Evolutionary conservation across 2,113 vertebrate genomes (phyloP), one percentile per base, ranked within the genome.

Genomic region (Strigops habroptila): DNA sequence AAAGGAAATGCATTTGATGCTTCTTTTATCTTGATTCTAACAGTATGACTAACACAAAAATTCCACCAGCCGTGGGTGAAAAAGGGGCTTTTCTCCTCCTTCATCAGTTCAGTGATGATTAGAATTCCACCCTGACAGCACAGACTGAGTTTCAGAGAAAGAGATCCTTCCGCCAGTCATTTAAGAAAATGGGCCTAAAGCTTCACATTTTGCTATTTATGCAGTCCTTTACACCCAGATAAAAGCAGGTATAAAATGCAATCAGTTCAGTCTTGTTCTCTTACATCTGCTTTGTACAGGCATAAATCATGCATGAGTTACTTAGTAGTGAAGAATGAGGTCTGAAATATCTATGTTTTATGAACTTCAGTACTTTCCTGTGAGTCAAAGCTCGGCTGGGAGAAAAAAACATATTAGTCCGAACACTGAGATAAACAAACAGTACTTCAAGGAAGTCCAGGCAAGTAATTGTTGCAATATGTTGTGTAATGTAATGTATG

Each of bases 291-390:
- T 93, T 75, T 93, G 87, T 78, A 64, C 64, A 81, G 68, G 57
- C 33, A 96, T 94, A 95, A 95, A 96, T 96, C 71, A 97, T 95
- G 75, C 91, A 95, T 94, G 63, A 95, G 79, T 64, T 90, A 49
- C 87, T 95, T 86, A 71, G 70, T 35, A 70, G 49, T 49, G 75
- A 82, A 85, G 77, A 95, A 90, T 75, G 60, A 93, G 63, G 60
- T 90, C 81, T 85, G 46, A 91, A 91, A 69, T 90, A 83, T 74
- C 78, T 82, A 41, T 76, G 71, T 88, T 93, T 96, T 93, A 81
- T 44, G 64, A 93, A 83, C 60, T 83, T 77, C 30, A 7, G 0
- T 83, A 88, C 60, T 76, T 92, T 96, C 53, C 90, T 88, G 39
- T 93, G 75, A 91, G 30, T 83, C 51, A 86, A 90, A 95, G 39